These are phyloP conservation scores for Leptopilina syphax DNA, from an alignment of 2,888 invertebrate species.

Conservation along the genomic window DNA sequence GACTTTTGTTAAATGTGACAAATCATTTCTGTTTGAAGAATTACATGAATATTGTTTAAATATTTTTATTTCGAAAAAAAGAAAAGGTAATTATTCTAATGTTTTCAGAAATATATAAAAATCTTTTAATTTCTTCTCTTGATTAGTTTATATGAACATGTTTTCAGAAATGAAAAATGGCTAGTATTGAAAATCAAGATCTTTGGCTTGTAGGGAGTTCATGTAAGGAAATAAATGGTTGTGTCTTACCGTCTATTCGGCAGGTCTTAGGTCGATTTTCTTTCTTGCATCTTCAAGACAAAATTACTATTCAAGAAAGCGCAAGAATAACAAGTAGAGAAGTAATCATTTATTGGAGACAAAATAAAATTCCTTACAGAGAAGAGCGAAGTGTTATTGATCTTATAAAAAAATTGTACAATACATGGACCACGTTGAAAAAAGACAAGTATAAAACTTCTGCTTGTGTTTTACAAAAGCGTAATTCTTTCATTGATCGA, in stretches of 20 bases:
- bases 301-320: conserved; percentile 19
- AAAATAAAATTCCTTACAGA: conserved; percentile 11
- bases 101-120: conserved; percentile 7
- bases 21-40: background rate
- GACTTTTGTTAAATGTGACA: background rate
- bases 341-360: conserved; percentile 12
- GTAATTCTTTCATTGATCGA: conserved; percentile 10
- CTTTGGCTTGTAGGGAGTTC: conserved; percentile 22
- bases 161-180: conserved; percentile 15
- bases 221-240: conserved; percentile 11
- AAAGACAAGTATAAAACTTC: conserved; percentile 20
- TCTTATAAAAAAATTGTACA: conserved; percentile 1
- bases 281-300: background rate
- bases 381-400: conserved; percentile 7
- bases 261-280: conserved; percentile 13
- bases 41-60: background rate
- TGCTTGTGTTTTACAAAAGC: background rate
- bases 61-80: background rate
- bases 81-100: background rate
- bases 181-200: background rate
- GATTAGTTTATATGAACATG: background rate
- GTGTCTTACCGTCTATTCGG: conserved; percentile 7
- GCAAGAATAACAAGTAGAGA: conserved; percentile 23
- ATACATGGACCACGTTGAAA: background rate
- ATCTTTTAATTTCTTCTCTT: background rate